Percentiles rank a stretch among this genome's conserved stretches.
These are phyloP conservation scores for Himalopsyche anomala DNA, from an alignment of 2,888 invertebrate species.

Conservation along the genomic window DNA sequence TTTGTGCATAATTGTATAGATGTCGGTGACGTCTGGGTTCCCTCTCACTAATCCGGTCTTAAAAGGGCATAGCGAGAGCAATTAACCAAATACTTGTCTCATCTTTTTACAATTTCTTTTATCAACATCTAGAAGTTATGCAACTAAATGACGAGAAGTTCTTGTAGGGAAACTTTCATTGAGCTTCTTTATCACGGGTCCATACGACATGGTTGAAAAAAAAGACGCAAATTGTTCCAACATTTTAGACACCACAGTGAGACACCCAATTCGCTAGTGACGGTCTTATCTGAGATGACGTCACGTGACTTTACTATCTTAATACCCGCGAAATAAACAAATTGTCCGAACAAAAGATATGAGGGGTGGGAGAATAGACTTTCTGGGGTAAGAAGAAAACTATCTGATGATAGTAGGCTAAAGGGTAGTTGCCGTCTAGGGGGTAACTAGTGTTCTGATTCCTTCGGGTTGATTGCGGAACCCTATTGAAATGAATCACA, in stretches of 20 bases:
- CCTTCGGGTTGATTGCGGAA: background rate
- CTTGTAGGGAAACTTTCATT: too few relatives aligned
- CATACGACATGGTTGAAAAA: too few relatives aligned
- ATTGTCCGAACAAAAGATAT: slow-evolving; percentile 46
- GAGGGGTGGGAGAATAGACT: background rate
- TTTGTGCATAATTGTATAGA: too few relatives aligned
- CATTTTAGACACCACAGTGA: background rate
- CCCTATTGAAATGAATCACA: slow-evolving; percentile 8
- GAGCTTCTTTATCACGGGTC: too few relatives aligned
- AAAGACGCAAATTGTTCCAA: background rate
- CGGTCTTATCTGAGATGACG: slow-evolving; percentile 51
- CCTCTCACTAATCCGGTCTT: too few relatives aligned
- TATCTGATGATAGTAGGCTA: background rate
- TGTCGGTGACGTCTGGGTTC: too few relatives aligned
- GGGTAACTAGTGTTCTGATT: slow-evolving; percentile 2
- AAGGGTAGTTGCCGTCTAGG: slow-evolving; percentile 16
- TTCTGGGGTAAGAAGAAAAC: background rate
- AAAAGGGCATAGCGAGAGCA: too few relatives aligned
- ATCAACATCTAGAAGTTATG: too few relatives aligned
- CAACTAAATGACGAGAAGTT: too few relatives aligned
- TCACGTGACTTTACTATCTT: slow-evolving; percentile 57
- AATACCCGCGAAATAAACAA: slow-evolving; percentile 58
- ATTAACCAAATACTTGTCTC: too few relatives aligned
- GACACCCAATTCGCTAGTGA: slow-evolving; percentile 19
- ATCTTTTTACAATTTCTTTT: too few relatives aligned